Percentiles rank a stretch among this genome's conserved stretches.
phyloP scores from a whole-genome alignment of 2,888 invertebrate genomes.

The Eupithecia subfuscata region DNA sequence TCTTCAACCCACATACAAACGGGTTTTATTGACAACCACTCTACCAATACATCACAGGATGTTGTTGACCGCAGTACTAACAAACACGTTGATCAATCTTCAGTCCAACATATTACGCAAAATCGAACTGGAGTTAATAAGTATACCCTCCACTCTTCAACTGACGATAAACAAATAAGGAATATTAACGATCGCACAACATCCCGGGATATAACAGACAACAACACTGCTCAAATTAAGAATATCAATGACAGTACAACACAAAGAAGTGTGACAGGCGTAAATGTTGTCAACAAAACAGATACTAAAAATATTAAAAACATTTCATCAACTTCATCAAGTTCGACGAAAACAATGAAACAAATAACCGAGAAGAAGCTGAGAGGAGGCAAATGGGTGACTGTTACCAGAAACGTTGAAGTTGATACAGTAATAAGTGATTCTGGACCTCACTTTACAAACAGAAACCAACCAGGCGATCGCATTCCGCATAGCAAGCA shows the following conservation, averaged over 20 bases:
- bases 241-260: constrained; percentile 56
- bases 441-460: constrained; percentile 40
- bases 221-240: constrained; percentile 41
- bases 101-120: constrained; percentile 20
- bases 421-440: constrained; percentile 82
- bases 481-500: constrained; percentile 41
- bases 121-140: constrained; percentile 31
- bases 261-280: constrained; percentile 58
- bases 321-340: constrained; percentile 64
- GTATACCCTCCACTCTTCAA: constrained; percentile 13
- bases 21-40: constrained; percentile 54
- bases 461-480: constrained; percentile 41
- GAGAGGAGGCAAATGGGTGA: constrained; percentile 77
- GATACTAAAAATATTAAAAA: constrained; percentile 65
- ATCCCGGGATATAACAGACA: constrained; percentile 58
- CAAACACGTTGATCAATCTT: constrained; percentile 31
- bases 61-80: constrained; percentile 46
- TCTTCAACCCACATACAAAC: constrained; percentile 54
- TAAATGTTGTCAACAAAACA: constrained; percentile 58
- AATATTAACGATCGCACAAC: constrained; percentile 42
- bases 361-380: constrained; percentile 84
- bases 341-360: constrained; percentile 81
- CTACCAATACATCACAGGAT: constrained; percentile 52
- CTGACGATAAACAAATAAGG: constrained; percentile 48
- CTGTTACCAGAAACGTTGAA: constrained; percentile 86